A percentile compares a stretch with the other conserved stretches of the same genome.
phyloP scores from a whole-genome alignment of 1,140 invertebrate species.

The Hyphantria cunea region DNA sequence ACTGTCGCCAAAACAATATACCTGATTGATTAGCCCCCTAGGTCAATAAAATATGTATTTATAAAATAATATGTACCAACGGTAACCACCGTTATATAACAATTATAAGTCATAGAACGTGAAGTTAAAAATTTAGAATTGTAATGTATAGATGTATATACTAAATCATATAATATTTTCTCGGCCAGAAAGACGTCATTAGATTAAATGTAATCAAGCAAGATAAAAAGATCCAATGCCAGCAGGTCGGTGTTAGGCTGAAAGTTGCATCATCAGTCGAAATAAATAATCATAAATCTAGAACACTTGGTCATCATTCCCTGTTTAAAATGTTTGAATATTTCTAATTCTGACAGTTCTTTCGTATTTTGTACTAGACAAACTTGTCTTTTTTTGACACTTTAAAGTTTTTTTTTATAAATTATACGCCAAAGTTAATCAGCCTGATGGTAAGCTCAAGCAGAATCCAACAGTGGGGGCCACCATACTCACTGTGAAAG shows the following conservation, averaged over 20 bases:
- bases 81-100: too few species aligned
- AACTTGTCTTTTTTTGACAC: not conserved
- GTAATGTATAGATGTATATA: not conserved
- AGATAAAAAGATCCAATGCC: conserved; percentile 18
- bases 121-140: too few species aligned
- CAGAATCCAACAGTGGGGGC: too few species aligned
- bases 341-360: not conserved
- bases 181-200: conserved; percentile 4
- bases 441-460: too few species aligned
- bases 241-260: not conserved
- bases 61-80: too few species aligned
- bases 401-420: too few species aligned
- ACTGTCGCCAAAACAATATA: too few species aligned
- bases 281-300: conserved; percentile 12
- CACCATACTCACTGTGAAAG: too few species aligned
- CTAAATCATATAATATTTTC: not conserved
- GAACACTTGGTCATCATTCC: not conserved
- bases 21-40: too few species aligned
- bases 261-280: conserved; percentile 16
- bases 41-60: too few species aligned
- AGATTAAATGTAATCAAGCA: conserved; percentile 23
- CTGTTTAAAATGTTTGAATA: not conserved
- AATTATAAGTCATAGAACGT: too few species aligned
- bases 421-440: too few species aligned
- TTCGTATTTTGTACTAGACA: not conserved